Percentiles rank a stretch among this genome's conserved stretches.
Conservation (phyloP, 2,113 vertebrate genomes). For the Melozone crissalis region DNA sequence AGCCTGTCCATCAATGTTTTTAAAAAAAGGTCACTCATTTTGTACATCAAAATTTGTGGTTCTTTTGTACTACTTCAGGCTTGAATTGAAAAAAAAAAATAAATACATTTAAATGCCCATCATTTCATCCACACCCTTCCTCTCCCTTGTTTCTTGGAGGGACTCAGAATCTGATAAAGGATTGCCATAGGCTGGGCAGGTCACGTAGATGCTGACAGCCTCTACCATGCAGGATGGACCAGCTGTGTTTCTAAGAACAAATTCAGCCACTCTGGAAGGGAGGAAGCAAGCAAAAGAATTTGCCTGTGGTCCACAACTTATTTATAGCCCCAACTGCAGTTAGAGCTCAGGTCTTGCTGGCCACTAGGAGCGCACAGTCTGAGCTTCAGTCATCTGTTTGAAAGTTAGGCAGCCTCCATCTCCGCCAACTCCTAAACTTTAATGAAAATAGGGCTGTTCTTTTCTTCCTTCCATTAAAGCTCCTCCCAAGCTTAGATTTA, state of each 20-base stretch:
- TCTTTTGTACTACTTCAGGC: neutral
- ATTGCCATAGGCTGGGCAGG: neutral
- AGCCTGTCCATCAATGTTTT: neutral
- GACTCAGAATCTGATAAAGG: neutral
- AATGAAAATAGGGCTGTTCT: neutral
- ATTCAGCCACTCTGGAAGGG: neutral
- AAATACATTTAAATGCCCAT: neutral
- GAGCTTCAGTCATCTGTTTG: neutral
- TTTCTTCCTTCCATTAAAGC: neutral
- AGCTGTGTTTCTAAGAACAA: slow-evolving; percentile 5
- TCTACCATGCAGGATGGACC: neutral
- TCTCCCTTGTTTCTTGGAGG: neutral
- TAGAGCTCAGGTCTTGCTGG: slow-evolving; percentile 6
- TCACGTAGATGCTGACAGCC: neutral
- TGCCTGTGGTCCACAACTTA: neutral
- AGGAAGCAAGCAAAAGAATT: neutral
- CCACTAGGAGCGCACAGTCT: neutral
- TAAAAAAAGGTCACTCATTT: neutral
- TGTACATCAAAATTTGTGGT: neutral
- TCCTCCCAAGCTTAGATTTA: neutral
- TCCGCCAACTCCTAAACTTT: neutral
- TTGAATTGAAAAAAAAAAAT: neutral
- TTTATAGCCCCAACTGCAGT: neutral
- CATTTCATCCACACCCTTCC: neutral
- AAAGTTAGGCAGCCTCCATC: neutral